Conservation (phyloP, 2,888 invertebrate species). For the Drosophila yooni region DNA sequence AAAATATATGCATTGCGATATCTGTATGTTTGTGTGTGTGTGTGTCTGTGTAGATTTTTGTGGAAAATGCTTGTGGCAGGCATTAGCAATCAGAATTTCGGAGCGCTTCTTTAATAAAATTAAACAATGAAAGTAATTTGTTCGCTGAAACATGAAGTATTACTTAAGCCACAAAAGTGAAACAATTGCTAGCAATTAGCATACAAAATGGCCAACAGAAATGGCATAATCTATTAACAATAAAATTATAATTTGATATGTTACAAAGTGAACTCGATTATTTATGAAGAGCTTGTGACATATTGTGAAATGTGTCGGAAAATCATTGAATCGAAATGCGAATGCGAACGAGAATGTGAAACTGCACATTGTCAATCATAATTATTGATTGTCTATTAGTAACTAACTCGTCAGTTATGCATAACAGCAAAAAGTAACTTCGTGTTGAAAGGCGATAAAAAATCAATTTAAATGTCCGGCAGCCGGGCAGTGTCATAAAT, state of each 20-base stretch:
- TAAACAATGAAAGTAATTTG: not conserved
- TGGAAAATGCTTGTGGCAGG: slow-evolving; percentile 26
- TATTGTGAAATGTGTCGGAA: slow-evolving; percentile 45
- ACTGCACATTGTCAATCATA: slow-evolving; percentile 68
- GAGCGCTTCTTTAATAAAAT: not conserved
- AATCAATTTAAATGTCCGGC: slow-evolving; percentile 66
- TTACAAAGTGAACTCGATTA: slow-evolving; percentile 10
- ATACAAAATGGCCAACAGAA: slow-evolving; percentile 8
- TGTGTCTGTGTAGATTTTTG: slow-evolving; percentile 15
- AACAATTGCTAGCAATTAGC: slow-evolving; percentile 29
- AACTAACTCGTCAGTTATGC: slow-evolving; percentile 63
- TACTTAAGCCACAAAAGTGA: not conserved
- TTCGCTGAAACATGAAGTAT: not conserved
- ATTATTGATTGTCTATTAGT: slow-evolving; percentile 76
- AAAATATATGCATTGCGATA: not conserved
- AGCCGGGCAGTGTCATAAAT: slow-evolving; percentile 58
- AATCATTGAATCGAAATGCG: slow-evolving; percentile 48
- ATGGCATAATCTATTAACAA: slow-evolving; percentile 32
- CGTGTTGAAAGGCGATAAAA: slow-evolving; percentile 79
- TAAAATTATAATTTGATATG: slow-evolving; percentile 14
- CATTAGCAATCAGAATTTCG: slow-evolving; percentile 8
- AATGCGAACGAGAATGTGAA: slow-evolving; percentile 12
- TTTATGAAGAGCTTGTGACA: slow-evolving; percentile 17
- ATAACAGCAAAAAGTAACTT: slow-evolving; percentile 31
- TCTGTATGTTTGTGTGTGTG: not conserved